phyloP scores from a whole-genome alignment of 2,888 invertebrate genomes.

The Invenusta paracnida region DNA sequence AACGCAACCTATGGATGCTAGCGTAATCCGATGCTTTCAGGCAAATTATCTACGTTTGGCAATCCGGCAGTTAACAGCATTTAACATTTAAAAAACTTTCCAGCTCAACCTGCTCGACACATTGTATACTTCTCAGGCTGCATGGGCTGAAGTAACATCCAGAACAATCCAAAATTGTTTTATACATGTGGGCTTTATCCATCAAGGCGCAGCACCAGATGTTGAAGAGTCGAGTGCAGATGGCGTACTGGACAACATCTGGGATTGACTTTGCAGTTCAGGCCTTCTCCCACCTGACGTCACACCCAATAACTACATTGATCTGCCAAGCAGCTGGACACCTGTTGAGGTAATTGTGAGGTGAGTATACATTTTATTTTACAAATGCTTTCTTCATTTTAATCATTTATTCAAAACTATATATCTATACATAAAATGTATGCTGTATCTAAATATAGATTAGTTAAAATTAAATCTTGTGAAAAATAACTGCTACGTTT shows the following conservation, averaged over 20 bases:
- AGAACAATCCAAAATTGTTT: neutral
- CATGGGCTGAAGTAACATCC: constrained; percentile 6
- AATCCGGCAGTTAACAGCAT: neutral
- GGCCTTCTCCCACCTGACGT: neutral
- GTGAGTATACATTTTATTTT: no score
- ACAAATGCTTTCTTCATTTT: no score
- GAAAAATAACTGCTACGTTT: no score
- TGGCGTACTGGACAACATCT: neutral
- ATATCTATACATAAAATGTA: no score
- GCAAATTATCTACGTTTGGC: neutral
- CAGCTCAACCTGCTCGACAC: neutral
- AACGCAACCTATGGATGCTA: constrained; percentile 49
- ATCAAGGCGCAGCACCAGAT: neutral
- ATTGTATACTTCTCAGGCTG: neutral
- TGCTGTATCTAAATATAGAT: no score
- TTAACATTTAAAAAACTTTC: neutral
- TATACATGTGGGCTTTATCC: neutral
- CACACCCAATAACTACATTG: neutral
- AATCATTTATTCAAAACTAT: no score
- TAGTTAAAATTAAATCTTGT: no score
- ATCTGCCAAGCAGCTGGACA: no score
- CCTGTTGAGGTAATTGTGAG: no score
- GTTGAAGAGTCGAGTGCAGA: neutral
- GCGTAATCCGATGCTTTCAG: constrained; percentile 48
- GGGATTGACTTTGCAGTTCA: neutral